Base-by-base conservation (phyloP, 2,888 invertebrate species). In the Protonemura montana region DNA sequence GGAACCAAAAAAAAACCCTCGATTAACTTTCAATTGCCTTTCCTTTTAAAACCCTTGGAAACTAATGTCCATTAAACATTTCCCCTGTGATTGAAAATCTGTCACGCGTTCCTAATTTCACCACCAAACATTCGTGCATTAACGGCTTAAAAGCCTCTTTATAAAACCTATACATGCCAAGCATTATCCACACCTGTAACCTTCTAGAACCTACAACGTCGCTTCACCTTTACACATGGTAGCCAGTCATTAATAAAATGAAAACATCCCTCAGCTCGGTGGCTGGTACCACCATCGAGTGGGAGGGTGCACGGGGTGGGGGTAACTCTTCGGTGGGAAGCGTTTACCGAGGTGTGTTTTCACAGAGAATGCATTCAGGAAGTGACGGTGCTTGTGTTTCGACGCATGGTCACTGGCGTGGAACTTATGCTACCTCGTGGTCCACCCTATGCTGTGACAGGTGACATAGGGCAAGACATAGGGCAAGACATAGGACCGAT, bases 221-320 rank as follows among this genome's bases (percentile, higher is more conserved):
- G 30, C 30, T 82, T 26, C 26, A 27, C 81, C 80, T 82, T 82
- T 82, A 78, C 26, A 27, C 81, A 85, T 82, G 42, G 59, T 82
- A 76, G 76, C 5, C 35, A 30, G 86, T 86, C 86, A 86, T 86
- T 86, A 86, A 78, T 76, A 77, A 77, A 83, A 86, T 86, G 82
- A 86, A 86, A 86, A 77, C 83, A 76, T 82, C 76, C 83, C 76
- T 76, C 59, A 76, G 27, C 83, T 42, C 86, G 42, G 82, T 83
- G 25, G 42, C 82, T 41, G 82, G 82, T 26, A 83, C 82, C 25
- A 21, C 25, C 78, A 25, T n/a, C n/a, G n/a, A n/a, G n/a, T n/a
- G n/a, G n/a, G n/a, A n/a, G n/a, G n/a, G n/a, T n/a, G n/a, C n/a
- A 10, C 13, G 78, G 78, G 26, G 78, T 76, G 76, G 76, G n/a